Conservation (phyloP, 2,113 vertebrate genomes). For the Taurulus bubalis region DNA sequence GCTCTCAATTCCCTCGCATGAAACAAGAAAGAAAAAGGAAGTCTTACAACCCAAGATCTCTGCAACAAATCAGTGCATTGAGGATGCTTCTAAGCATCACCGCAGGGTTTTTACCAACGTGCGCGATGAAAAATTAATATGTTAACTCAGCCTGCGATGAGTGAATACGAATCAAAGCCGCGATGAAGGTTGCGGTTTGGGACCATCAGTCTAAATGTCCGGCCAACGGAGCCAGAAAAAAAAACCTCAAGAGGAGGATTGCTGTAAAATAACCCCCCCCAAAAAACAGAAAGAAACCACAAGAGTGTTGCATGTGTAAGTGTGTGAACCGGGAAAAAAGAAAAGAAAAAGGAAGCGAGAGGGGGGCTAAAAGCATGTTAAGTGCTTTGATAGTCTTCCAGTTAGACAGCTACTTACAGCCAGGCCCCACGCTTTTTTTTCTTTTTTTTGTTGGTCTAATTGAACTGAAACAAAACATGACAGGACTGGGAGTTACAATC, state of each 20-base stretch:
- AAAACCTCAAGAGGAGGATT: conserved; percentile 43
- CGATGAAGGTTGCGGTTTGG: conserved; percentile 37
- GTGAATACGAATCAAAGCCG: conserved; percentile 25
- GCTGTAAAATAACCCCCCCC: conserved; percentile 5
- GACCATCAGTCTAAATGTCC: conserved; percentile 47
- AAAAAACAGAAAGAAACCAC: conserved; percentile 10
- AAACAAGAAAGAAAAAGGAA: neutral
- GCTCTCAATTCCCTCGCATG: conserved; percentile 23
- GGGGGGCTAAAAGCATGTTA: conserved; percentile 68
- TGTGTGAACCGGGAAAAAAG: neutral
- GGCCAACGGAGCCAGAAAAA: conserved; percentile 39
- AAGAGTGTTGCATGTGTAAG: neutral
- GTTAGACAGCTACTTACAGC: conserved; percentile 72
- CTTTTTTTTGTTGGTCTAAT: conserved; percentile 27
- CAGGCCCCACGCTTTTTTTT: conserved; percentile 23
- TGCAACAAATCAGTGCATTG: conserved; percentile 28
- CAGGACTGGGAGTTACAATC: conserved; percentile 39
- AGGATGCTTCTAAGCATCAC: conserved; percentile 43
- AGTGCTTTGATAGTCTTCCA: conserved; percentile 55
- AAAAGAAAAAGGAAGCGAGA: neutral
- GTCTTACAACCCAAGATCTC: neutral
- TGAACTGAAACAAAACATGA: conserved; percentile 59
- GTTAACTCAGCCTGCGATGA: conserved; percentile 29
- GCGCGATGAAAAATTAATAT: conserved; percentile 27
- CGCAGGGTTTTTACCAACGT: conserved; percentile 49